Evolutionary conservation across 2,113 vertebrate species (phyloP), one percentile per base, ranked within the genome.

Genomic region (Oncorhynchus tshawytscha): DNA sequence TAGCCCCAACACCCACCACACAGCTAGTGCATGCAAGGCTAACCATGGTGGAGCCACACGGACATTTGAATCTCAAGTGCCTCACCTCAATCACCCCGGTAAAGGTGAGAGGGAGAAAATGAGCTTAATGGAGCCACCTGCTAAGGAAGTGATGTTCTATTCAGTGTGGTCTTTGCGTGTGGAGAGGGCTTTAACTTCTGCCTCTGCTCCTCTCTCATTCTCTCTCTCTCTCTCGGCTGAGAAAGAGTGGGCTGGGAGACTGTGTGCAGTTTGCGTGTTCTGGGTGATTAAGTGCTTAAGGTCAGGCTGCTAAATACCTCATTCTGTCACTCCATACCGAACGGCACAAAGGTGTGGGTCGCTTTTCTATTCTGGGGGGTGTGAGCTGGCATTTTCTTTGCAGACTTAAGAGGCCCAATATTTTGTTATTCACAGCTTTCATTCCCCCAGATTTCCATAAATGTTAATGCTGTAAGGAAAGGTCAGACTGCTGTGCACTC

Each of bases 201-300:
- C n/a, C 59, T 22, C 59, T 24, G 20, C 16, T 18, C 1, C 5
- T 54, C 51, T 13, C 49, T 60, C 1, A 15, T 15, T 22, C n/a
- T 62, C 18, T 9, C 18, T 60, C 20, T 60, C 6, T 60, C n/a
- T 24, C n/a, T 6, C 5, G n/a, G n/a, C 18, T 60, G 59, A 60
- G 59, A n/a, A 60, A 8, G 15, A 51, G 49, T 54, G 15, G 15
- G 51, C 51, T 22, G 59, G 5, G 59, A 24, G 18, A 62, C n/a
- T 22, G 1, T 15, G 54, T 57, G 59, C 59, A 24, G 8, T 62
- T 62, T 22, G 59, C n/a, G n/a, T 62, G n/a, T 62, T 62, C n/a
- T 18, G 59, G 59, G n/a, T 24, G 59, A 62, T 62, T 62, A 62
- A n/a, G 59, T 62, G 59, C 59, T 62, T 62, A 62, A 62, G n/a